Base-by-base conservation (phyloP, 2,113 vertebrate genomes). In the Corythornis cristatus region DNA sequence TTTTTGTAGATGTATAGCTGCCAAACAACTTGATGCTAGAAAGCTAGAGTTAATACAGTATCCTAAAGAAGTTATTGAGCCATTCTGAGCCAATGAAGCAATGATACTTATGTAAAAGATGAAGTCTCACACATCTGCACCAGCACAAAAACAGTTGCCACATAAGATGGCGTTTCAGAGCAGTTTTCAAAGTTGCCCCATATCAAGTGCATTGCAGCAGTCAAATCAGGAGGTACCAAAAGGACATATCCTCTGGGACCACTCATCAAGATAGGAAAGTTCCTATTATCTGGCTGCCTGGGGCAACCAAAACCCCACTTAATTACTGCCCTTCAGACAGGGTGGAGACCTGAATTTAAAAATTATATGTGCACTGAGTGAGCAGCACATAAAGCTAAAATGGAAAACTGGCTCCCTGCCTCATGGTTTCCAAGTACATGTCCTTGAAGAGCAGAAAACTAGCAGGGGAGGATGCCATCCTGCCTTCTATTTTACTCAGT, bases 301-400 rank as follows among this genome's bases (percentile, higher is more conserved):
- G 91, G 95, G 94, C 95, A 95, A 95, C 82, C 72, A 95, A 93
- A 96, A 86, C 82, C 85, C 53, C 72, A 57, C 72, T 93, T 95
- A 95, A 95, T 96, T 95, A 91, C 93, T 88, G 72, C 93, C 93
- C 93, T 96, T 96, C 85, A 92, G 89, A 96, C 93, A 95, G 86
- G 82, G 75, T 93, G 94, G 95, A 96, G 91, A 95, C 85, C 79
- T 89, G 79, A 82, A 78, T 93, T 95, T 96, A 81, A 86, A 94
- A 93, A 81, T 58, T 64, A 16, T 78, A 8, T 90, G 80, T 57
- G 82, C 65, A 78, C 57, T 25, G 53, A 93, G 48, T 9, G 85
- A 95, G 79, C 67, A 81, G 87, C 68, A 81, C 85, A 72, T 78
- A 88, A 91, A 95, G 57, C 94, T 86, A 89, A 95, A 95, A 88